Percentiles rank a stretch among this genome's conserved stretches.
Conservation (phyloP, 2,888 invertebrate genomes). For the Dexiosoma caninum region DNA sequence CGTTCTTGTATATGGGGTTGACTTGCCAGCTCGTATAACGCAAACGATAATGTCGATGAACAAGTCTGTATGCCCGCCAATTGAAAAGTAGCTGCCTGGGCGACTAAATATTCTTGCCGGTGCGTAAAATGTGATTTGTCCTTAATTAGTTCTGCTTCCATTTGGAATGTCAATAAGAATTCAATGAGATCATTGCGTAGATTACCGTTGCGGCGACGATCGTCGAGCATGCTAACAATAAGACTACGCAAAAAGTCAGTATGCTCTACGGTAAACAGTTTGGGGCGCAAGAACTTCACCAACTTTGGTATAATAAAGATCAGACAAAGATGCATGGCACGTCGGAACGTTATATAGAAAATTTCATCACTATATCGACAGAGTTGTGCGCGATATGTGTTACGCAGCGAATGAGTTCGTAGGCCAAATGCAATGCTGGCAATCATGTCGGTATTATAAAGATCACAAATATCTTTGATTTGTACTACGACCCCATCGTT, state of each 20-base stretch:
- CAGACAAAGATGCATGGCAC: conserved; percentile 75
- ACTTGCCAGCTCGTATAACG: conserved; percentile 77
- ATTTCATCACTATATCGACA: conserved; percentile 76
- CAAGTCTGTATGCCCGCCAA: conserved; percentile 75
- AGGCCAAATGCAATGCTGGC: conserved; percentile 79
- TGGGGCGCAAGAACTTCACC: conserved; percentile 72
- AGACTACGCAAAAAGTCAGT: conserved; percentile 76
- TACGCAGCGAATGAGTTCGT: conserved; percentile 77
- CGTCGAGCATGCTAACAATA: conserved; percentile 77
- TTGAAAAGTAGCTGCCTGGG: conserved; percentile 76
- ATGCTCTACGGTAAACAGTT: conserved; percentile 70
- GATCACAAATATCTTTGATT: conserved; percentile 74
- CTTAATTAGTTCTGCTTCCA: conserved; percentile 71
- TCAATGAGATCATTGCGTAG: conserved; percentile 79
- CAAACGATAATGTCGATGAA: conserved; percentile 77
- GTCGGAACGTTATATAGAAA: conserved; percentile 72
- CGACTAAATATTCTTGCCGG: conserved; percentile 73
- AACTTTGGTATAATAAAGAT: conserved; percentile 78
- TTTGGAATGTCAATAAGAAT: conserved; percentile 78
- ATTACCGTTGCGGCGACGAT: conserved; percentile 76
- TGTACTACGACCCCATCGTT: conserved; percentile 68
- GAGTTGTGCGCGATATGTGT: conserved; percentile 76
- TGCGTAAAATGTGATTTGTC: conserved; percentile 72
- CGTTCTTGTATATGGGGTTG: conserved; percentile 77
- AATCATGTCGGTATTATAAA: conserved; percentile 78